Conservation (phyloP, 2,797 vertebrate species). For the Cynodonichthys magdalenae region DNA sequence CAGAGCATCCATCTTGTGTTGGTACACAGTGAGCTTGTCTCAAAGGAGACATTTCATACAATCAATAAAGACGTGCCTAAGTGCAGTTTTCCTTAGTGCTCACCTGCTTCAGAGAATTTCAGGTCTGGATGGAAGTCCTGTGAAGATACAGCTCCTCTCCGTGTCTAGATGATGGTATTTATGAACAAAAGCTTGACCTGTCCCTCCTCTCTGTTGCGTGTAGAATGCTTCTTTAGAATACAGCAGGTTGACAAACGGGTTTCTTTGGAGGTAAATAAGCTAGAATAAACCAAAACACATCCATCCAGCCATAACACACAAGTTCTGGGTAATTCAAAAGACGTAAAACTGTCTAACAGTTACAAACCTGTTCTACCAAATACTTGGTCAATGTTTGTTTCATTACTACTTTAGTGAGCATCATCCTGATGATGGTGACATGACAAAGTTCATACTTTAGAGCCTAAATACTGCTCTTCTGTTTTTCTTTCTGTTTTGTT, state of each 20-base stretch:
- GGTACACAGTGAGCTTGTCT: background rate
- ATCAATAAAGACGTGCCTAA: background rate
- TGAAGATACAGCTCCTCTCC: background rate
- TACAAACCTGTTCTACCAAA: background rate
- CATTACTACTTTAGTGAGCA: too few relatives aligned
- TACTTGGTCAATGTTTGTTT: background rate
- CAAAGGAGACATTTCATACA: background rate
- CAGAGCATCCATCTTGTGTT: background rate
- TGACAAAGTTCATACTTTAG: too few relatives aligned
- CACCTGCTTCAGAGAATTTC: conserved; percentile 22
- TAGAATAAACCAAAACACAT: background rate
- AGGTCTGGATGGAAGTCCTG: background rate
- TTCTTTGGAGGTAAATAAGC: background rate
- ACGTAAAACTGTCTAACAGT: background rate
- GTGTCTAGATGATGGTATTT: conserved; percentile 24
- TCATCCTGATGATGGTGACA: too few relatives aligned
- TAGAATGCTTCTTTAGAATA: conserved; percentile 17
- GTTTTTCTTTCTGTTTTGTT: too few relatives aligned
- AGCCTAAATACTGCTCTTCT: too few relatives aligned
- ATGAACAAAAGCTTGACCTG: conserved; percentile 3
- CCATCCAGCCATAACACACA: too few relatives aligned
- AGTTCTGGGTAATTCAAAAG: background rate
- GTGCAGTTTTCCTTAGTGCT: background rate
- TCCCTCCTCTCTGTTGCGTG: background rate
- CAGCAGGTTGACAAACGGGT: background rate